Evolutionary conservation across 2,888 invertebrate species (phyloP).

Genomic region (Chrysomela aeneicollis): DNA sequence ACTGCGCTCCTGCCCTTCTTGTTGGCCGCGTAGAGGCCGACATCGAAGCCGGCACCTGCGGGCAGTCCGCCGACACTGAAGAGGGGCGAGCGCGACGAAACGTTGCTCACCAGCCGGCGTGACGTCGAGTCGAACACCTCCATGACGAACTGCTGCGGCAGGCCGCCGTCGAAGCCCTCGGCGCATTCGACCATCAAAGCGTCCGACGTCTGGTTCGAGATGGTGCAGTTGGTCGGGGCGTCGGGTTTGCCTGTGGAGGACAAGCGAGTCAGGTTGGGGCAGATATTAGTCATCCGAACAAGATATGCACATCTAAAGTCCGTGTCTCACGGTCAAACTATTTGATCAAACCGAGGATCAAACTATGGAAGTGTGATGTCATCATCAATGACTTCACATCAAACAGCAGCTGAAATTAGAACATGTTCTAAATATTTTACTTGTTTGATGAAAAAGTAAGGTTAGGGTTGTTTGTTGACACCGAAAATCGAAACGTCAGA

Average conservation of each 20-base stretch:
- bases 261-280: too few species aligned
- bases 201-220: constrained; percentile 77
- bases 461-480: too few species aligned
- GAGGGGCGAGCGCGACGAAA: constrained; percentile 67
- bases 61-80: constrained; percentile 74
- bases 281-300: too few species aligned
- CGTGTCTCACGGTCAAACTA: too few species aligned
- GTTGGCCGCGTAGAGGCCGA: constrained; percentile 75
- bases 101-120: constrained; percentile 66
- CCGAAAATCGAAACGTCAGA: too few species aligned
- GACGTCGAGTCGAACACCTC: constrained; percentile 70
- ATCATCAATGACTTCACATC: too few species aligned
- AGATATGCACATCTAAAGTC: too few species aligned
- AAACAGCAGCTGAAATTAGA: too few species aligned
- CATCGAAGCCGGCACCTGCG: constrained; percentile 74
- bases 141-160: constrained; percentile 77
- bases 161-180: constrained; percentile 80
- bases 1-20: constrained; percentile 75
- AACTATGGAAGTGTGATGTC: too few species aligned
- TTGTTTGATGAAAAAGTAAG: too few species aligned
- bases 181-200: constrained; percentile 76
- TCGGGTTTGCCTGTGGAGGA: constrained; percentile 73
- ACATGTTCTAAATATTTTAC: too few species aligned
- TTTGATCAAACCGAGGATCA: too few species aligned
- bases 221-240: constrained; percentile 74